Percentiles rank a stretch among this genome's conserved stretches.
Conservation (phyloP, 2,113 vertebrate genomes). For the Prunella himalayana region DNA sequence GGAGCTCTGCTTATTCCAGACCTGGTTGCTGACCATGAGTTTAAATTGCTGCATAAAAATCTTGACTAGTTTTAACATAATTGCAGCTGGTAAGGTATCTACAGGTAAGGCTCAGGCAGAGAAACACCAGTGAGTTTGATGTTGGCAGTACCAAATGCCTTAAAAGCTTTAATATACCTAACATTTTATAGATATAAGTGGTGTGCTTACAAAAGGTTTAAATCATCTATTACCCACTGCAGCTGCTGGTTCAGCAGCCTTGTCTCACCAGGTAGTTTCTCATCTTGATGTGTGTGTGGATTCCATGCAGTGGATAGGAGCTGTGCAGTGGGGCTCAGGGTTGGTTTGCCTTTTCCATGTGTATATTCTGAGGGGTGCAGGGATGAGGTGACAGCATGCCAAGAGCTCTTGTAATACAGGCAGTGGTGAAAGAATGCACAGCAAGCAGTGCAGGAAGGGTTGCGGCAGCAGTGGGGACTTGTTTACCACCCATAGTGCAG, state of each 20-base stretch:
- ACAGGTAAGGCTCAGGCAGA: background rate
- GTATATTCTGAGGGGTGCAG: constrained; percentile 71
- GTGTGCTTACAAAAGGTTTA: background rate
- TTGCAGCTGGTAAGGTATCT: background rate
- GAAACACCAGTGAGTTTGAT: background rate
- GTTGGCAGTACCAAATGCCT: background rate
- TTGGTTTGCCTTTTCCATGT: constrained; percentile 69
- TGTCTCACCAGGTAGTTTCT: background rate
- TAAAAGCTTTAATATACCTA: background rate
- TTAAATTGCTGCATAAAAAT: background rate
- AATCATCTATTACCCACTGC: background rate
- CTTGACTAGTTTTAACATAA: background rate
- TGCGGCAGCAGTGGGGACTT: background rate
- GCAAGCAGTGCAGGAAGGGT: background rate
- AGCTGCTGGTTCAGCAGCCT: background rate
- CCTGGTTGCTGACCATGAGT: background rate
- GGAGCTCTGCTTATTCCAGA: background rate
- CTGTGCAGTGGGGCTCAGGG: constrained; percentile 63
- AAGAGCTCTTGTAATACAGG: constrained; percentile 63
- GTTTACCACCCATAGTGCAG: constrained; percentile 81
- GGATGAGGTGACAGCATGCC: constrained; percentile 75
- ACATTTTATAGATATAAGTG: background rate
- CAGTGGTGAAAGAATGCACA: background rate
- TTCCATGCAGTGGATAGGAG: constrained; percentile 74
- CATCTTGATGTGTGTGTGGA: constrained; percentile 75